A percentile compares a stretch with the other conserved stretches of the same genome.
Conservation (phyloP, 2,113 vertebrate genomes). For the Cercopithecus mona region DNA sequence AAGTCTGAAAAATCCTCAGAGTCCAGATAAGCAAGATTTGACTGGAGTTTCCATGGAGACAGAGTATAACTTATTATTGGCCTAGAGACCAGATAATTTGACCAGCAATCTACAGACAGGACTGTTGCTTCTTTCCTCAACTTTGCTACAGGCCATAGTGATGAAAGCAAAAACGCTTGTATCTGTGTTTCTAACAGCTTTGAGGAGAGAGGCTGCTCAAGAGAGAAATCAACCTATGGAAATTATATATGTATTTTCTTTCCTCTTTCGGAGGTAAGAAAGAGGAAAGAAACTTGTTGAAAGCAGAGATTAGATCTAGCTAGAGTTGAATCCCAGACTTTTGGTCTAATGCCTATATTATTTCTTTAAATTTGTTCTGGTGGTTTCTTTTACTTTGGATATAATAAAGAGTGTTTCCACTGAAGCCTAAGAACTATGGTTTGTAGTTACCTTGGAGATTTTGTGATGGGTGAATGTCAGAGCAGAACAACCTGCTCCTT, state of each 20-base stretch:
- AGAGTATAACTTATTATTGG: not conserved
- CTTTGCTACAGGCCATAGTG: not conserved
- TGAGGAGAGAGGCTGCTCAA: not conserved
- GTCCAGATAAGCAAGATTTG: not conserved
- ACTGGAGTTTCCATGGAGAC: conserved; percentile 23
- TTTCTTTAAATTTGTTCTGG: not conserved
- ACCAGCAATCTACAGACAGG: not conserved
- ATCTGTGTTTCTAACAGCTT: not conserved
- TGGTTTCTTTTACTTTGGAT: not conserved
- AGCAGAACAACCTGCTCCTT: not conserved
- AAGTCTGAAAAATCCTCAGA: not conserved
- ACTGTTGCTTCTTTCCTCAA: not conserved
- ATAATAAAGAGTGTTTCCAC: not conserved
- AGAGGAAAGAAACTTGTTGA: not conserved
- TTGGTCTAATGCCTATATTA: not conserved
- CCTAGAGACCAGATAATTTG: not conserved
- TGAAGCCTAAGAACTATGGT: not conserved
- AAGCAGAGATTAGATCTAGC: not conserved
- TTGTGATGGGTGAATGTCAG: not conserved
- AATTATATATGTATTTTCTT: not conserved
- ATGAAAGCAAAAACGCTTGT: not conserved
- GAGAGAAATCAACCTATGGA: not conserved
- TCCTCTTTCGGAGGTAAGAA: not conserved
- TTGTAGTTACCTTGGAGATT: not conserved
- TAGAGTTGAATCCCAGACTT: not conserved